phyloP scores from a whole-genome alignment of 2,888 invertebrate species.

The Tenthredo scrophulariae region DNA sequence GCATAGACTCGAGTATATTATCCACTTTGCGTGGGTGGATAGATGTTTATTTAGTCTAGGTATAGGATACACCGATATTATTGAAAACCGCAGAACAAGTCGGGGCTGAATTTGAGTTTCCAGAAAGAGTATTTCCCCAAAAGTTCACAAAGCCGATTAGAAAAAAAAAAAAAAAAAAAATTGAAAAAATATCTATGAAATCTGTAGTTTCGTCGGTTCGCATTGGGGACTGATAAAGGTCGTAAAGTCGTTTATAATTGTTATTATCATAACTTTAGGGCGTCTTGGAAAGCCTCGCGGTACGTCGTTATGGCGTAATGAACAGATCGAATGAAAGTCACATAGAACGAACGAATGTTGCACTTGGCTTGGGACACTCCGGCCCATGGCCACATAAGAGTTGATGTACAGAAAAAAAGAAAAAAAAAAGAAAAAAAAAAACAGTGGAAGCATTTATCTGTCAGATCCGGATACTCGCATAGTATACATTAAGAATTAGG shows the following conservation, averaged over 20 bases:
- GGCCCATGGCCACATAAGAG: neutral
- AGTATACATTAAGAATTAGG: conserved; percentile 22
- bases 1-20: neutral
- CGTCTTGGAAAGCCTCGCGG: conserved; percentile 9
- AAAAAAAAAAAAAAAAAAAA: no score
- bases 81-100: no score
- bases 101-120: no score
- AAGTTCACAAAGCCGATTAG: no score
- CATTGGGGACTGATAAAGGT: neutral
- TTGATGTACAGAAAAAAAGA: neutral
- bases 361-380: neutral
- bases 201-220: no score
- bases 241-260: conserved; percentile 10
- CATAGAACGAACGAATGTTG: neutral
- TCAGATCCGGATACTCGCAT: conserved; percentile 41
- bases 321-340: conserved; percentile 39
- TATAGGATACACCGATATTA: neutral
- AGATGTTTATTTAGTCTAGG: neutral
- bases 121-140: no score
- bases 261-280: neutral
- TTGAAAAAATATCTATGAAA: no score
- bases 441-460: conserved; percentile 11
- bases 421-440: neutral
- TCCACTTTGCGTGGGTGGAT: neutral
- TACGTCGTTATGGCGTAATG: conserved; percentile 34